These are phyloP conservation scores for Antechinus flavipes DNA, from an alignment of 2,113 vertebrate genomes.

Conservation along the genomic window DNA sequence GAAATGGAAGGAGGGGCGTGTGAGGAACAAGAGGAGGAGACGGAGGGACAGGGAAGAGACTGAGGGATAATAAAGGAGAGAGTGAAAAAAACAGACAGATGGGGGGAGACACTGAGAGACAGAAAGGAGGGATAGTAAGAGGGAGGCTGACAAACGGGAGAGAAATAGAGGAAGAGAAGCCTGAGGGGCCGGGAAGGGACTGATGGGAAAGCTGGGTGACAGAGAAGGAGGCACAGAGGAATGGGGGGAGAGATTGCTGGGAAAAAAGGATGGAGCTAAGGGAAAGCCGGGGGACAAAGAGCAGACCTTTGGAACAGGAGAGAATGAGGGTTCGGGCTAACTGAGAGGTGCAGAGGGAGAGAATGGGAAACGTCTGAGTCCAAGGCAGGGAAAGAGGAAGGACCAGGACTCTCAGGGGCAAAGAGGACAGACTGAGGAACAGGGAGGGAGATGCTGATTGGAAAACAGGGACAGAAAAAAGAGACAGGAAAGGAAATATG, in stretches of 20 bases:
- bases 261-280: background rate
- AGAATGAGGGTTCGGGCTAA: background rate
- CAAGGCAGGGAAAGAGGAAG: background rate
- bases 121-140: background rate
- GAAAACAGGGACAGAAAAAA: background rate
- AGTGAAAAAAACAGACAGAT: no score
- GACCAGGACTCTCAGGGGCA: background rate
- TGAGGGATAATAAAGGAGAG: background rate
- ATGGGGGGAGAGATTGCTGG: no score
- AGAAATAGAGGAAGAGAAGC: background rate
- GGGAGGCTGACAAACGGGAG: background rate
- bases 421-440: background rate
- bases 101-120: background rate
- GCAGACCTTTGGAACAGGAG: background rate
- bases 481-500: background rate
- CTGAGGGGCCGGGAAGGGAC: background rate
- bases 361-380: background rate
- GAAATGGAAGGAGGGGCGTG: background rate
- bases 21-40: background rate
- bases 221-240: background rate
- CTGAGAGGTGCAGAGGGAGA: slow-evolving; percentile 6
- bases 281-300: background rate
- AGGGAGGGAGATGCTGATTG: background rate
- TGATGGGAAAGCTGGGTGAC: background rate
- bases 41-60: no score